Conservation (phyloP, 2,113 vertebrate species). For the Leuciscus idus region DNA sequence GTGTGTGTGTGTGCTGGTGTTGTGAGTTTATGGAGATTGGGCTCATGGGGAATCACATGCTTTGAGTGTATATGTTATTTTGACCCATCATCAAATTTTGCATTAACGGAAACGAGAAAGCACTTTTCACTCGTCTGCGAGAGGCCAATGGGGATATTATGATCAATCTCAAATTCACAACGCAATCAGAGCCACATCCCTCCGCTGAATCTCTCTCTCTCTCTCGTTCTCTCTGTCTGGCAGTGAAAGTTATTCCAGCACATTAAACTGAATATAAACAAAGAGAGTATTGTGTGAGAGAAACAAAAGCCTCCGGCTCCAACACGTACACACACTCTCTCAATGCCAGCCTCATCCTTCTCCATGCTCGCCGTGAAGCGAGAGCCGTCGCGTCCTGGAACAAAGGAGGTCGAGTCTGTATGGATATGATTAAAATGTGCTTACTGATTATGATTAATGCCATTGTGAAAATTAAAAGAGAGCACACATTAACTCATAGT, state of each 20-base stretch:
- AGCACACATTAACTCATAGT: background rate
- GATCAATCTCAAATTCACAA: conserved; percentile 33
- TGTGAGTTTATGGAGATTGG: conserved; percentile 5
- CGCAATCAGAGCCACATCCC: background rate
- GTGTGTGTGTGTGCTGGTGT: background rate
- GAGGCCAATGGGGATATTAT: conserved; percentile 26
- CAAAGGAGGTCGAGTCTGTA: conserved; percentile 38
- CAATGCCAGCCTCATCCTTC: conserved; percentile 35
- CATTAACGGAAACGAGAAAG: conserved; percentile 22
- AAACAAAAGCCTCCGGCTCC: conserved; percentile 55
- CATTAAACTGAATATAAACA: conserved; percentile 60
- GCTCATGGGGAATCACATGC: background rate
- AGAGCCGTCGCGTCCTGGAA: background rate
- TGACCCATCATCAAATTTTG: conserved; percentile 24
- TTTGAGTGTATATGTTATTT: conserved; percentile 12
- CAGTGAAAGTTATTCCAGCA: conserved; percentile 16
- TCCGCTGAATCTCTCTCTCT: conserved; percentile 7
- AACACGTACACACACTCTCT: conserved; percentile 26
- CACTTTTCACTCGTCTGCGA: background rate
- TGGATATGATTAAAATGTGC: conserved; percentile 60
- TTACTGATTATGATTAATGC: conserved; percentile 61
- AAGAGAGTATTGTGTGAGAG: conserved; percentile 51
- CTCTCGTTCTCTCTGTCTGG: conserved; percentile 1
- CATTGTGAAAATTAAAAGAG: conserved; percentile 33
- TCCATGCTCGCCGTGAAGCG: background rate